Evolutionary conservation across 2,888 invertebrate genomes (phyloP).

Genomic region (Mesorhabditis spiculigera): DNA sequence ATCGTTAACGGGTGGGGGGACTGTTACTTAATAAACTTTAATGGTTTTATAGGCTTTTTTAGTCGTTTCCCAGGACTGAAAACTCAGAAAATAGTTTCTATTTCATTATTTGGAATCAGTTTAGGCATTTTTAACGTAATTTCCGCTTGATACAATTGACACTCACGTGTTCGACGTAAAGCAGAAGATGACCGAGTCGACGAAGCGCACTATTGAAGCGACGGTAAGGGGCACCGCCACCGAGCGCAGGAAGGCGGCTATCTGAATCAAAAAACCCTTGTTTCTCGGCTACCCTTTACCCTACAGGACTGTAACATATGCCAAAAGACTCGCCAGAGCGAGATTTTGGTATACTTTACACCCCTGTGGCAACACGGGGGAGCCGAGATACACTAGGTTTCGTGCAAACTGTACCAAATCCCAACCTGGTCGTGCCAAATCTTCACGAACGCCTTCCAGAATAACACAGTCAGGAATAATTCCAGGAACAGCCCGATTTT

Average conservation of each 20-base stretch:
- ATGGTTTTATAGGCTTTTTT: neutral
- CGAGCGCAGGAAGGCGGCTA: neutral
- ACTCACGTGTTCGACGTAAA: neutral
- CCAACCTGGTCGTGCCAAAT: neutral
- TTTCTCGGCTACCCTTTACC: too few relatives aligned
- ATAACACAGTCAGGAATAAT: neutral
- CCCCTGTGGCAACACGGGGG: too few relatives aligned
- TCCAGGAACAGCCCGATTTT: neutral
- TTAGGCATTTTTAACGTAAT: too few relatives aligned
- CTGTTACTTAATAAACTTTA: neutral
- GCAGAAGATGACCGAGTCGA: neutral
- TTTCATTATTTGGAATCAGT: too few relatives aligned
- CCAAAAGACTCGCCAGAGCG: too few relatives aligned
- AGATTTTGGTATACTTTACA: too few relatives aligned
- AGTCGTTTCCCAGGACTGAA: neutral
- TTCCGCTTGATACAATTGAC: neutral
- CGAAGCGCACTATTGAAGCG: neutral
- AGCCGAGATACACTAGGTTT: too few relatives aligned
- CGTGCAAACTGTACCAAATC: neutral
- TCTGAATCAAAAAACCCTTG: neutral
- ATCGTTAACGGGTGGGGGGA: neutral
- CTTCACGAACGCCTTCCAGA: conserved; percentile 4
- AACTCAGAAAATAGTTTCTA: too few relatives aligned
- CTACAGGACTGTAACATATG: too few relatives aligned
- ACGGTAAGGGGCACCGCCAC: neutral